Evolutionary conservation across 92 coral and sea anemone genomes (phyloP), one percentile per base, ranked within the genome.

Genomic region (Scolanthus callimorphus): DNA sequence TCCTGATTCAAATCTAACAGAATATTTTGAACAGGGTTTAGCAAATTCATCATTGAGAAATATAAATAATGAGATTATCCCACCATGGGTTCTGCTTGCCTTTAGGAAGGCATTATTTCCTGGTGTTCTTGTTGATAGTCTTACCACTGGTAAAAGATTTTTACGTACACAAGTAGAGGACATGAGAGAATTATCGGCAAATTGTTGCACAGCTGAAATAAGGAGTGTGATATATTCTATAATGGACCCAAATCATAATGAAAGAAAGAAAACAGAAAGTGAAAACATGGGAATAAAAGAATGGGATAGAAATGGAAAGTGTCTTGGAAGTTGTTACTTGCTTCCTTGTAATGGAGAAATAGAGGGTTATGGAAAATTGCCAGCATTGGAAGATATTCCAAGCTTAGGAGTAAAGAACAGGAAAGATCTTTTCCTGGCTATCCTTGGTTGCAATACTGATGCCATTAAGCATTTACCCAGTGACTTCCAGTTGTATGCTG

Each of bases 71-170:
- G 57, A 43, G 6, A 63, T 46, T n/a, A 24, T 90, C 20, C 63
- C 84, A 27, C 30, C 46, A 28, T 87, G 89, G 84, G 63, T 80
- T 31, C 60, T 84, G 13, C 17, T 67, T 27, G 51, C 59, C 9
- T 69, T 79, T 55, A 81, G 96, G 31, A n/a, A 81, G 27, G 96
- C 89, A 17, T 4, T 49, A 3, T 76, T 87, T 71, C 74, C 94
- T 25, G 48, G 52, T 1, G 57, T 63, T 41, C 67, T 51, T 23
- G 55, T 94, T 26, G 65, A 70, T 15, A 39, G 70, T 57, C 58
- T 84, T 20, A 65, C 66, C 4, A 25, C 80, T 27, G 67, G 79
- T 13, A 84, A 77, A 50, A 60, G 34, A 17, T 73, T 84, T 8
- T 60, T 88, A 9, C 39, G 71, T 38, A 46, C 59, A 25, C 87